Conservation (phyloP, 2,113 vertebrate species). For the Sander lucioperca region DNA sequence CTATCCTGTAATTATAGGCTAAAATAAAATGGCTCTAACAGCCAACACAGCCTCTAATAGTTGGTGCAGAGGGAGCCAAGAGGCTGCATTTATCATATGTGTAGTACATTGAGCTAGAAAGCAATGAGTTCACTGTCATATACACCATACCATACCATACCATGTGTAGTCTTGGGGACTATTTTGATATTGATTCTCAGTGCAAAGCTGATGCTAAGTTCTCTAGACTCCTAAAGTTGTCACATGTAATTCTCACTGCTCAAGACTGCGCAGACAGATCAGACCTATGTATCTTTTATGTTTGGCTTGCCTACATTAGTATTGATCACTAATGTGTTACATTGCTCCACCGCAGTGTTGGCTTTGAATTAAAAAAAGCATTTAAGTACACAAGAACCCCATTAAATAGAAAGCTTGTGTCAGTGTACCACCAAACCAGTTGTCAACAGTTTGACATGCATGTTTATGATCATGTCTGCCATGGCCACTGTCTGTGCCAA, state of each 20-base stretch:
- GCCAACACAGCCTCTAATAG: constrained; percentile 10
- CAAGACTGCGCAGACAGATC: constrained; percentile 10
- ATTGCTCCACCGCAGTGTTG: constrained; percentile 3
- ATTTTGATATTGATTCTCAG: constrained; percentile 25
- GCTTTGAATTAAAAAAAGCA: constrained; percentile 15
- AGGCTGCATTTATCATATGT: constrained; percentile 17
- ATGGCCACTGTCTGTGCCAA: neutral
- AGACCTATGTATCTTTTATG: constrained; percentile 10
- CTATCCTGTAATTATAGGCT: constrained; percentile 7
- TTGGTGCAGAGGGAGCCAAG: constrained; percentile 7
- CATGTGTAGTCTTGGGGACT: neutral
- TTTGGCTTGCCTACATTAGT: neutral
- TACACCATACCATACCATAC: neutral
- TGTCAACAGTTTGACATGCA: neutral
- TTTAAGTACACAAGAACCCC: neutral
- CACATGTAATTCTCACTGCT: constrained; percentile 7
- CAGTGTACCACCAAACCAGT: neutral
- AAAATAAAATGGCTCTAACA: constrained; percentile 5
- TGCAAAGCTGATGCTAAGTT: constrained; percentile 4
- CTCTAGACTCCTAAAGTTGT: neutral
- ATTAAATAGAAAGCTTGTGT: constrained; percentile 12
- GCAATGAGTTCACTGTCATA: neutral
- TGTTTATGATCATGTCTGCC: neutral
- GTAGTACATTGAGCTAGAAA: neutral
- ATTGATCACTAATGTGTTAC: constrained; percentile 49